These are phyloP conservation scores for Sycophila sp. DNA, from an alignment of 1,140 invertebrate species.

Conservation along the genomic window DNA sequence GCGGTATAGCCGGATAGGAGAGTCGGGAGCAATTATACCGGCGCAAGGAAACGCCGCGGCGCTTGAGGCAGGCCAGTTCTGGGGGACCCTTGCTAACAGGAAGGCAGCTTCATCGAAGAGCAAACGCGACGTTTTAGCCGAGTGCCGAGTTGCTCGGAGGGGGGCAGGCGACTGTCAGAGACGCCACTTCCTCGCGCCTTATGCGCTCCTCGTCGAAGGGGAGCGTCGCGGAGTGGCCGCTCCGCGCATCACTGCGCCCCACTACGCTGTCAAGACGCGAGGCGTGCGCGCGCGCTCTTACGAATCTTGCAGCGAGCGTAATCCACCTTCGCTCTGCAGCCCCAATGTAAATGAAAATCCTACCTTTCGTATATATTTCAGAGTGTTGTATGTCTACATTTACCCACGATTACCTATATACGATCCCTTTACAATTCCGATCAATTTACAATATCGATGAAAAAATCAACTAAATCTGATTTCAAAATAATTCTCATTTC, in stretches of 20 bases:
- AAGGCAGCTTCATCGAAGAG: slow-evolving; percentile 41
- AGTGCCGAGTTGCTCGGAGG: background rate
- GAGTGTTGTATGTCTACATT: too few relatives aligned
- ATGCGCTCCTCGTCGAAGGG: slow-evolving; percentile 63
- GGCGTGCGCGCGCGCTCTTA: background rate
- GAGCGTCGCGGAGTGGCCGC: slow-evolving; percentile 65
- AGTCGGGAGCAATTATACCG: background rate
- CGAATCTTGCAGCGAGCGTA: background rate
- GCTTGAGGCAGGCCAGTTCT: slow-evolving; percentile 66
- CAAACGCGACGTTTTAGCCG: background rate
- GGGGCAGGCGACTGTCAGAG: slow-evolving; percentile 1
- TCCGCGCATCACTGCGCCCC: slow-evolving; percentile 62
- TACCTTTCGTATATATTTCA: too few relatives aligned
- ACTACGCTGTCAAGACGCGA: slow-evolving; percentile 39
- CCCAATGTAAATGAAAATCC: too few relatives aligned
- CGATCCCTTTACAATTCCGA: too few relatives aligned
- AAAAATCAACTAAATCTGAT: too few relatives aligned
- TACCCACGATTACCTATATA: too few relatives aligned
- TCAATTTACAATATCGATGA: too few relatives aligned
- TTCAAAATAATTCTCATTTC: too few relatives aligned
- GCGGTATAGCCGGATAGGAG: background rate
- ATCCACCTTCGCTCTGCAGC: slow-evolving; percentile 14
- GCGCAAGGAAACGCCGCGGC: slow-evolving; percentile 31
- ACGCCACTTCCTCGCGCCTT: slow-evolving; percentile 44
- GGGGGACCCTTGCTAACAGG: slow-evolving; percentile 59